phyloP scores from a whole-genome alignment of 2,888 invertebrate genomes.

The Cryptus armator region DNA sequence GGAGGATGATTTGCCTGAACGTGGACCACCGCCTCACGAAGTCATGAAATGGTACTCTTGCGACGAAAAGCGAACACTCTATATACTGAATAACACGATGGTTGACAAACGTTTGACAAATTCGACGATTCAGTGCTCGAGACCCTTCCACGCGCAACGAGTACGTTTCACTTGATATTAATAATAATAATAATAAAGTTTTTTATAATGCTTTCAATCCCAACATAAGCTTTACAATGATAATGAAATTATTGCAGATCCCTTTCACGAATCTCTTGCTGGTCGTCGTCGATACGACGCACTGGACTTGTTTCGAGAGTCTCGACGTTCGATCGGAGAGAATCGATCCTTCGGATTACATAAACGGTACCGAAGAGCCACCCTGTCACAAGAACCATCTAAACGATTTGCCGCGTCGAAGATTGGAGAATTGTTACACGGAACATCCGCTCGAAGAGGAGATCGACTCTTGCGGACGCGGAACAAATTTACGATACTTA shows the following conservation, averaged over 20 bases:
- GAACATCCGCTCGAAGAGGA: conserved; percentile 89
- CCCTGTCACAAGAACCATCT: conserved; percentile 92
- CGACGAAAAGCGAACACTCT: conserved; percentile 90
- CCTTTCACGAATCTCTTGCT: conserved; percentile 92
- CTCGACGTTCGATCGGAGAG: conserved; percentile 86
- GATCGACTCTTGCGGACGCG: conserved; percentile 85
- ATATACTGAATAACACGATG: conserved; percentile 88
- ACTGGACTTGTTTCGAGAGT: conserved; percentile 85
- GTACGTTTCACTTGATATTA: conserved; percentile 76
- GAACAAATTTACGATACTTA: conserved; percentile 77
- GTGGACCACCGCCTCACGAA: conserved; percentile 77
- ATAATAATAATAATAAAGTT: background rate
- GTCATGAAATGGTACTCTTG: conserved; percentile 87
- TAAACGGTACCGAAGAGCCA: conserved; percentile 84
- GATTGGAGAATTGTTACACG: conserved; percentile 92
- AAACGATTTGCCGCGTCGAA: conserved; percentile 89
- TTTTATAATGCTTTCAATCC: background rate
- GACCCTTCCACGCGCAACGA: conserved; percentile 90
- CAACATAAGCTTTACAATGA: background rate
- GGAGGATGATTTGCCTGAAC: conserved; percentile 84
- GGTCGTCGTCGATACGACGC: conserved; percentile 89
- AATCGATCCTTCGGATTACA: conserved; percentile 84
- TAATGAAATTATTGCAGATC: conserved; percentile 83
- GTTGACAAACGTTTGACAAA: conserved; percentile 83
- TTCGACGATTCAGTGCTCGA: conserved; percentile 84